phyloP scores from a whole-genome alignment of 2,888 invertebrate genomes.

The Dynastes tityus region DNA sequence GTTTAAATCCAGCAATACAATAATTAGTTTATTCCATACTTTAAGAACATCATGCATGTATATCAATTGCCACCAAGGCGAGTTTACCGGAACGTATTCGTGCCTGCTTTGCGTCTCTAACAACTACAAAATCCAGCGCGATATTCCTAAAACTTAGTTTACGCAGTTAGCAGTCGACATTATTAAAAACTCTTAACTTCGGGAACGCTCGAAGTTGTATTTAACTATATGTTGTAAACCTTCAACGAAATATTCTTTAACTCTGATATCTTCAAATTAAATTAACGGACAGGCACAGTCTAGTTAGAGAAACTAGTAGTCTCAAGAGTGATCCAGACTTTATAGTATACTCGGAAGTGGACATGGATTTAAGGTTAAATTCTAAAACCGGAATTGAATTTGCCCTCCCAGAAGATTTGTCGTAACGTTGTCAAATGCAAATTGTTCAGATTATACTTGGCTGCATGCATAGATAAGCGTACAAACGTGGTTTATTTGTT shows the following conservation, averaged over 20 bases:
- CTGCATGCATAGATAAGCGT: neutral
- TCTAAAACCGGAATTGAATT: slow-evolving; percentile 45
- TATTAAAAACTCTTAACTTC: neutral
- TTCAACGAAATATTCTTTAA: neutral
- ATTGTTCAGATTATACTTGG: neutral
- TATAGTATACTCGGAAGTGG: slow-evolving; percentile 15
- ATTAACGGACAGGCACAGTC: slow-evolving; percentile 3
- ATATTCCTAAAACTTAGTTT: no score
- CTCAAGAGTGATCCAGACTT: slow-evolving; percentile 36
- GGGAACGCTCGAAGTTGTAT: neutral
- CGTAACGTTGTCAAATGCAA: slow-evolving; percentile 17
- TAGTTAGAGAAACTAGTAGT: slow-evolving; percentile 39
- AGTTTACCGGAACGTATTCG: no score
- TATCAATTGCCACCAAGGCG: no score
- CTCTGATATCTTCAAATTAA: neutral
- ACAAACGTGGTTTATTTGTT: no score
- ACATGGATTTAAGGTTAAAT: slow-evolving; percentile 21
- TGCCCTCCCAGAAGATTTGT: slow-evolving; percentile 18
- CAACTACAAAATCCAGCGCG: no score
- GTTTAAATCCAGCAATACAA: no score
- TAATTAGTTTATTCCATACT: no score
- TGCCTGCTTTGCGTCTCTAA: no score
- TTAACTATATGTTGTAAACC: neutral
- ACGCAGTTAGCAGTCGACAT: no score
- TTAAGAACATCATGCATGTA: no score